Conservation (phyloP, 2,113 vertebrate genomes). For the Cettia cetti region DNA sequence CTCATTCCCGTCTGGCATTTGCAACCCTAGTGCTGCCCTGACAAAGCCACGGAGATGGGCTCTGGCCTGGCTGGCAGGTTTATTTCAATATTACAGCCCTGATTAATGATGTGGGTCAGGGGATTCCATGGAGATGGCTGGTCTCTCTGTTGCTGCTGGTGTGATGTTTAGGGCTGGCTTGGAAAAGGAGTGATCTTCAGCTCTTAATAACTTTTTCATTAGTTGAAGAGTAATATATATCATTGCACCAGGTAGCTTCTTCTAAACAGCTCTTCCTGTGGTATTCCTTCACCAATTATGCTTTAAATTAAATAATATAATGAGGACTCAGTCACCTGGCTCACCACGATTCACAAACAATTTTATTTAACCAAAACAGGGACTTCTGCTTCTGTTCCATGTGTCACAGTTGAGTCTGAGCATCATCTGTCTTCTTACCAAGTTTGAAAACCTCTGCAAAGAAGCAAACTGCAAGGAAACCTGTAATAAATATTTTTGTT, state of each 20-base stretch:
- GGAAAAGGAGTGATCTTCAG: background rate
- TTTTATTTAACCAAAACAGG: background rate
- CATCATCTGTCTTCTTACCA: background rate
- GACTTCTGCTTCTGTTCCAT: background rate
- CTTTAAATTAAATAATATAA: background rate
- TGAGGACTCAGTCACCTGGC: background rate
- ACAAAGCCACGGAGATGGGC: background rate
- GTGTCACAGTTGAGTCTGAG: background rate
- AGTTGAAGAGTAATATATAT: background rate
- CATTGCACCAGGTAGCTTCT: background rate
- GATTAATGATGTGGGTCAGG: background rate
- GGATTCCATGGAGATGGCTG: background rate
- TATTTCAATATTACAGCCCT: background rate
- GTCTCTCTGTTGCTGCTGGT: background rate
- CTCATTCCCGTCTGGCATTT: rapidly evolving
- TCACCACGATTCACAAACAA: background rate
- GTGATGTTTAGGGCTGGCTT: background rate
- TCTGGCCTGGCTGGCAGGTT: background rate
- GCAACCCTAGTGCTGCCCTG: background rate
- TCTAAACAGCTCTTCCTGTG: background rate
- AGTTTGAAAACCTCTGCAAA: background rate
- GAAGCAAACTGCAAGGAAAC: background rate
- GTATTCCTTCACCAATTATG: background rate
- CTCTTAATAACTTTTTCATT: background rate
- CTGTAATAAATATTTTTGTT: background rate